phyloP scores from a whole-genome alignment of 2,113 vertebrate genomes.

The Crypturellus undulatus region DNA sequence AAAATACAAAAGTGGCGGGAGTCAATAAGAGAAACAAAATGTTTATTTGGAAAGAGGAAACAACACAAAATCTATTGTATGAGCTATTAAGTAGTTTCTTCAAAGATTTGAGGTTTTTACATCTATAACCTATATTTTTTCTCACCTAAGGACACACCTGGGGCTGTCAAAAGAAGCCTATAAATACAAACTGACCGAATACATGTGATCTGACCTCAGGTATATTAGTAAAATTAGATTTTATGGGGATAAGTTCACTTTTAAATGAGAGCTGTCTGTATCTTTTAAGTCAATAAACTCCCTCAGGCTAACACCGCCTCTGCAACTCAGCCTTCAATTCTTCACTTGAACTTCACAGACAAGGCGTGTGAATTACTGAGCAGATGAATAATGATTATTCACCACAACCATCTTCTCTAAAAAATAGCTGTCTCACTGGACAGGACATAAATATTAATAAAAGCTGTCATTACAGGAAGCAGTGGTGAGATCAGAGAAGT shows the following conservation, averaged over 20 bases:
- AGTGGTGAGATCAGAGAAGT: conserved; percentile 57
- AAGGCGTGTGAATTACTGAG: conserved; percentile 55
- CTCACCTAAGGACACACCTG: not conserved
- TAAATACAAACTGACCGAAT: not conserved
- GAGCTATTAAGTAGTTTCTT: not conserved
- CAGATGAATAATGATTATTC: conserved; percentile 65
- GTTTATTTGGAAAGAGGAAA: not conserved
- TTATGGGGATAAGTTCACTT: not conserved
- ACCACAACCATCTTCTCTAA: not conserved
- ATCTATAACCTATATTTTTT: not conserved
- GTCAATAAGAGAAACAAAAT: not conserved
- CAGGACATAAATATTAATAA: conserved; percentile 75
- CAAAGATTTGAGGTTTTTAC: not conserved
- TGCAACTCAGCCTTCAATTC: conserved; percentile 27
- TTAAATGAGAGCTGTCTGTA: conserved; percentile 1
- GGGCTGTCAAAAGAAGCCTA: not conserved
- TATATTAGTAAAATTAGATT: conserved; percentile 18
- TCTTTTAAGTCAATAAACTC: conserved; percentile 51
- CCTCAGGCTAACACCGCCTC: conserved; percentile 37
- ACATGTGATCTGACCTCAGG: not conserved
- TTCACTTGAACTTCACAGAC: conserved; percentile 55
- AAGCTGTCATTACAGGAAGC: conserved; percentile 51
- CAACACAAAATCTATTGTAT: not conserved
- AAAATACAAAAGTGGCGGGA: not conserved
- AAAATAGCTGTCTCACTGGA: conserved; percentile 61